phyloP scores from a whole-genome alignment of 2,113 vertebrate genomes.

The Cyanoderma ruficeps region DNA sequence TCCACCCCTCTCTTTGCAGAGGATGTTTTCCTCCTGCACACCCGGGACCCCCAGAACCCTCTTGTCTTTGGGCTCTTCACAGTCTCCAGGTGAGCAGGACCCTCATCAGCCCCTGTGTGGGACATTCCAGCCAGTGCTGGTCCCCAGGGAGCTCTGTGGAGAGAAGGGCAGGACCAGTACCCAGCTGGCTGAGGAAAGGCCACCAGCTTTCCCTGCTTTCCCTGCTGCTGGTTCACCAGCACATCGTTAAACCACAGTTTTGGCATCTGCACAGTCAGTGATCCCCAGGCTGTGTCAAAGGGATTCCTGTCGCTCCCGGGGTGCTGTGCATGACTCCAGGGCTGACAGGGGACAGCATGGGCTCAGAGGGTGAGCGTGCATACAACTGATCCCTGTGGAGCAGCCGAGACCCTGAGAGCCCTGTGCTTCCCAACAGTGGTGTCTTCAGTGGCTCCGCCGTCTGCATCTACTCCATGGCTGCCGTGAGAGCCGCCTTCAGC shows the following conservation, averaged over 20 bases:
- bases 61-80: conserved; percentile 85
- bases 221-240: neutral
- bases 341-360: neutral
- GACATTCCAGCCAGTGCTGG: neutral
- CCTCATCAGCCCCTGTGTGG: neutral
- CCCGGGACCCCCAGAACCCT: conserved; percentile 82
- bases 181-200: neutral
- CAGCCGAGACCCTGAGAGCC: neutral
- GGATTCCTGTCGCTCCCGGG: neutral
- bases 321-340: accelerated
- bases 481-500: conserved; percentile 82
- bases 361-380: neutral
- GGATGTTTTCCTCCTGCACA: conserved; percentile 84
- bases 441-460: conserved; percentile 83
- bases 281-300: neutral
- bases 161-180: neutral
- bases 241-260: accelerated
- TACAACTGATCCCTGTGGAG: accelerated
- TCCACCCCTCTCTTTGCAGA: conserved; percentile 62
- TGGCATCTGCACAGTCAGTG: accelerated
- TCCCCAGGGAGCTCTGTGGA: neutral
- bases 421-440: conserved; percentile 35
- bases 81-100: conserved; percentile 78
- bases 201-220: neutral
- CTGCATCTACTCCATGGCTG: conserved; percentile 82